Evolutionary conservation across 1,140 invertebrate species (phyloP).

Genomic region (Gonioctena quinquepunctata): DNA sequence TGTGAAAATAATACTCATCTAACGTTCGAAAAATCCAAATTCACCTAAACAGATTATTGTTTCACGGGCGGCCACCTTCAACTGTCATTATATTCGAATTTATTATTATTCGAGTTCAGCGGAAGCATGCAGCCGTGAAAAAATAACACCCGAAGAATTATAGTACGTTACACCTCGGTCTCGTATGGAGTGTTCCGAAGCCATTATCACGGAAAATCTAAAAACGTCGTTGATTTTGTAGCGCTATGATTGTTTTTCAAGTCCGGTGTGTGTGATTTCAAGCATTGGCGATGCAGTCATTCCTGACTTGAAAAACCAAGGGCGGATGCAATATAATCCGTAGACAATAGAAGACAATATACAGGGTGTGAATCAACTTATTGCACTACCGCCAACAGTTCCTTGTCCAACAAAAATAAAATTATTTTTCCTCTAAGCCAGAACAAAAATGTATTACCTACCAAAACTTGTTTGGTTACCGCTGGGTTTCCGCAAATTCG

Average conservation of each 20-base stretch:
- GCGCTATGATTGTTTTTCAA: neutral
- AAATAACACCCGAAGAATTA: constrained; percentile 29
- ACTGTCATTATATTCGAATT: constrained; percentile 45
- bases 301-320: neutral
- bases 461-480: no score
- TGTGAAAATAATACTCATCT: constrained; percentile 12
- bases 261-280: neutral
- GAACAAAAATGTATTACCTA: no score
- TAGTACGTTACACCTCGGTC: constrained; percentile 24
- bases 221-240: neutral
- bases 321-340: neutral
- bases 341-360: no score
- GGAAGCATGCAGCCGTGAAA: constrained; percentile 34
- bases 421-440: no score
- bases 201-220: constrained; percentile 10
- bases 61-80: constrained; percentile 38
- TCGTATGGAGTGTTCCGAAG: constrained; percentile 23
- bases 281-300: neutral
- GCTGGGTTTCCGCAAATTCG: no score
- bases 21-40: constrained; percentile 15
- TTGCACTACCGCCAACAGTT: no score
- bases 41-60: constrained; percentile 34
- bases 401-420: no score
- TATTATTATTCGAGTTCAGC: constrained; percentile 42
- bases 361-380: no score